A percentile compares a stretch with the other conserved stretches of the same genome.
Evolutionary conservation across 2,797 vertebrate genomes (phyloP).

Genomic region (Xenops minutus): DNA sequence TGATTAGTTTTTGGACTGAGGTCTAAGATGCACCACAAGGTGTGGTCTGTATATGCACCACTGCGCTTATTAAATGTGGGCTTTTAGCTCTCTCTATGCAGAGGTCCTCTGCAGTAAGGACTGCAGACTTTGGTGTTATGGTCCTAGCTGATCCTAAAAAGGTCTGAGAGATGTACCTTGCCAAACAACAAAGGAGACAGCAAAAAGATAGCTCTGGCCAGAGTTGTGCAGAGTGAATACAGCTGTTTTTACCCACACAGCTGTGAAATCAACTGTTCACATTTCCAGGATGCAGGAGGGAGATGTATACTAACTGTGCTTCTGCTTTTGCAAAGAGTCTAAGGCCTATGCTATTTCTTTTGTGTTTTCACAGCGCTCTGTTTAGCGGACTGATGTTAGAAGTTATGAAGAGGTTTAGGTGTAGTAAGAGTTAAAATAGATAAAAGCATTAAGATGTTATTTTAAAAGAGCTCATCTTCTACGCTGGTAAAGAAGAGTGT

Average conservation of each 20-base stretch:
- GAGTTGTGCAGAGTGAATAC: background rate
- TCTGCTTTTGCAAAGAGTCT: background rate
- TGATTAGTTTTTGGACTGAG: background rate
- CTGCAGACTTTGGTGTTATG: background rate
- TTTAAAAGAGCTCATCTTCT: background rate
- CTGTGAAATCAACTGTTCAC: background rate
- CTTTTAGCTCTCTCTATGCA: background rate
- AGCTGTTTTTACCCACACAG: background rate
- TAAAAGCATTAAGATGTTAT: background rate
- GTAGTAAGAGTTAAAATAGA: background rate
- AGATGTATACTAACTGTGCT: background rate
- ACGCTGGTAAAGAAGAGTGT: background rate
- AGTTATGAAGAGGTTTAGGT: background rate
- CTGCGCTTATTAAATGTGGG: background rate
- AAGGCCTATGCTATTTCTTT: background rate
- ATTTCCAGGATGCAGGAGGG: background rate
- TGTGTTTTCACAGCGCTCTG: background rate
- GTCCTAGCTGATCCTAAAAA: background rate
- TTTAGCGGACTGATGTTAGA: background rate
- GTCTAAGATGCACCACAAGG: background rate
- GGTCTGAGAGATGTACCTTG: background rate
- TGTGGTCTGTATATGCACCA: rapidly evolving
- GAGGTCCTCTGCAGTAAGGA: background rate
- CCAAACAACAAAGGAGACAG: background rate
- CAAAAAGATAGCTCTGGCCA: background rate